Conservation (phyloP, 2,113 vertebrate genomes). For the Tetrax tetrax region DNA sequence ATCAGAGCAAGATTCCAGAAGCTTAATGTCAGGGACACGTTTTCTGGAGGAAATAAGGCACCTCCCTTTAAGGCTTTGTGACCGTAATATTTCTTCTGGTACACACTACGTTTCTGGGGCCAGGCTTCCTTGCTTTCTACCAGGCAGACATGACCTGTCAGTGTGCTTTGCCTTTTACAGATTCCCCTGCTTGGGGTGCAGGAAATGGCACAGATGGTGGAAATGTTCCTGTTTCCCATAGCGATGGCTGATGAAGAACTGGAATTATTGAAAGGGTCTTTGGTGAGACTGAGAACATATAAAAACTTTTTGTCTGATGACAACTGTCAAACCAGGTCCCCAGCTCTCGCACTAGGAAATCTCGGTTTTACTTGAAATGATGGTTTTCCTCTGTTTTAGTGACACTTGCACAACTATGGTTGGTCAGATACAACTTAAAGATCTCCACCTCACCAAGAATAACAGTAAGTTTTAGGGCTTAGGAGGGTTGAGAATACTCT, state of each 20-base stretch:
- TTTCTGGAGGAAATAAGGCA: not conserved
- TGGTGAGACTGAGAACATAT: not conserved
- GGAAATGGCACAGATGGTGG: not conserved
- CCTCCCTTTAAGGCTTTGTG: not conserved
- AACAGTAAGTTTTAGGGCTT: not conserved
- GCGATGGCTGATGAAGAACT: not conserved
- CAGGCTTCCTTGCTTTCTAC: not conserved
- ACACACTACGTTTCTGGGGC: rapidly evolving
- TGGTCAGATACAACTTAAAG: not conserved
- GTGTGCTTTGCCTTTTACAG: not conserved
- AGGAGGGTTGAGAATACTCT: not conserved
- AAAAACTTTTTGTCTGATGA: not conserved
- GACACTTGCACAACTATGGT: not conserved
- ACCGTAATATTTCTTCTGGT: not conserved
- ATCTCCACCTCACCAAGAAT: not conserved
- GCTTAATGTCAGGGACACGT: not conserved
- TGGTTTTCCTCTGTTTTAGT: not conserved
- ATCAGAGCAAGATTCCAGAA: not conserved
- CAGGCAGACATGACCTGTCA: not conserved
- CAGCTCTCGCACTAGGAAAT: not conserved
- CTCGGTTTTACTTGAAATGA: not conserved
- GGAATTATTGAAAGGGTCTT: not conserved
- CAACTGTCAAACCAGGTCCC: not conserved
- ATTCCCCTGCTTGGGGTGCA: not conserved
- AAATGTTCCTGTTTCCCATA: not conserved